A percentile compares a stretch with the other conserved stretches of the same genome.
Conservation (phyloP, 64 coral and sea anemone genomes). For the Montipora efflorescens region DNA sequence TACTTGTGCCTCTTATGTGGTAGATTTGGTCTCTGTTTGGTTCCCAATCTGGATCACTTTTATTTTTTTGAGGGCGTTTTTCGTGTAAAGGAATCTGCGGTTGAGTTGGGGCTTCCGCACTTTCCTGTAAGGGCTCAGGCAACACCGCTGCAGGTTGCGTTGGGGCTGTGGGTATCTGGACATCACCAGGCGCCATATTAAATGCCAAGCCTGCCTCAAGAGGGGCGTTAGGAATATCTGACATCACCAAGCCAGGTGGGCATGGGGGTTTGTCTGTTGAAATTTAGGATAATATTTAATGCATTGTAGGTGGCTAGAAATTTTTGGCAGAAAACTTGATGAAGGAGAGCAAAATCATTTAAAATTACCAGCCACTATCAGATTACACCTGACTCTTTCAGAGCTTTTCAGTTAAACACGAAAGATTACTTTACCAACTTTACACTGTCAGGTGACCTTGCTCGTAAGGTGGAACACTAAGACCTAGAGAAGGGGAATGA, state of each 20-base stretch:
- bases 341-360: no score
- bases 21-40: constrained; percentile 68
- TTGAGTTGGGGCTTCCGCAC: background rate
- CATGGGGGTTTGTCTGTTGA: constrained; percentile 40
- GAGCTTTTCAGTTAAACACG: no score
- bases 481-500: no score
- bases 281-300: background rate
- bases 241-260: background rate
- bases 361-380: no score
- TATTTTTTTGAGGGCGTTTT: background rate
- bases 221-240: background rate
- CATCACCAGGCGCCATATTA: constrained; percentile 14
- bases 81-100: constrained; percentile 21
- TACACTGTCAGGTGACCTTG: no score
- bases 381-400: no score
- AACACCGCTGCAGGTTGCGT: background rate
- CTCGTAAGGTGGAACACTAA: no score
- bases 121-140: constrained; percentile 9
- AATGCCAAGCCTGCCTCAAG: background rate
- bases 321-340: no score
- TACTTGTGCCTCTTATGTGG: constrained; percentile 49
- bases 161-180: background rate
- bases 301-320: no score
- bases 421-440: no score
- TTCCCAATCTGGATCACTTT: background rate